A percentile compares a stretch with the other conserved stretches of the same genome.
These are phyloP conservation scores for Ornithorhynchus anatinus DNA, from an alignment of 2,113 vertebrate species.

Conservation along the genomic window DNA sequence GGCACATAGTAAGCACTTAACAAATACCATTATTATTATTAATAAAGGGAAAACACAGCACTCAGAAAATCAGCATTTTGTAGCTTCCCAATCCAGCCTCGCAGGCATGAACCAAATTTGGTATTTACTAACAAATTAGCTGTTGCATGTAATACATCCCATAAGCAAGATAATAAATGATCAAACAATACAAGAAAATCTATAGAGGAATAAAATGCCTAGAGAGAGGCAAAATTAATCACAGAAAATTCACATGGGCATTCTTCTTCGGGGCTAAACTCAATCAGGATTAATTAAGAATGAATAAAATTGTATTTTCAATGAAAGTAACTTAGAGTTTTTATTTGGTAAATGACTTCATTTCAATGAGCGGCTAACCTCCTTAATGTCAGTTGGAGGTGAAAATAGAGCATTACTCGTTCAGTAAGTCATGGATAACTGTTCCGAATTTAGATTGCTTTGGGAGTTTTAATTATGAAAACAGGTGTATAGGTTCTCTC, in stretches of 20 bases:
- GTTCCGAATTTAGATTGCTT: constrained; percentile 6
- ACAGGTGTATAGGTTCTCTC: background rate
- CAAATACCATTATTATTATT: background rate
- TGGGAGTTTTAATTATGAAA: constrained; percentile 32
- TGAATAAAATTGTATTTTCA: constrained; percentile 27
- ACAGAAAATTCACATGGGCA: constrained; percentile 24
- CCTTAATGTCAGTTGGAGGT: no score
- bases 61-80: accelerated
- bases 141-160: background rate
- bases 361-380: background rate
- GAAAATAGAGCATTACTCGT: constrained; percentile 6
- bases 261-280: constrained; percentile 28
- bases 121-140: background rate
- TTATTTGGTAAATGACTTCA: constrained; percentile 30
- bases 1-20: no score
- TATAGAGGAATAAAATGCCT: background rate
- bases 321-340: constrained; percentile 2
- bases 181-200: background rate
- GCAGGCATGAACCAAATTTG: background rate
- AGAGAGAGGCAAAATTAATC: constrained; percentile 28
- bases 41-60: background rate
- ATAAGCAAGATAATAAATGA: background rate
- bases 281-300: constrained; percentile 29
- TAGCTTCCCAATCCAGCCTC: background rate
- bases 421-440: constrained; percentile 14